A percentile compares a stretch with the other conserved stretches of the same genome.
Evolutionary conservation across 2,888 invertebrate genomes (phyloP).

Genomic region (Maniola hyperantus): DNA sequence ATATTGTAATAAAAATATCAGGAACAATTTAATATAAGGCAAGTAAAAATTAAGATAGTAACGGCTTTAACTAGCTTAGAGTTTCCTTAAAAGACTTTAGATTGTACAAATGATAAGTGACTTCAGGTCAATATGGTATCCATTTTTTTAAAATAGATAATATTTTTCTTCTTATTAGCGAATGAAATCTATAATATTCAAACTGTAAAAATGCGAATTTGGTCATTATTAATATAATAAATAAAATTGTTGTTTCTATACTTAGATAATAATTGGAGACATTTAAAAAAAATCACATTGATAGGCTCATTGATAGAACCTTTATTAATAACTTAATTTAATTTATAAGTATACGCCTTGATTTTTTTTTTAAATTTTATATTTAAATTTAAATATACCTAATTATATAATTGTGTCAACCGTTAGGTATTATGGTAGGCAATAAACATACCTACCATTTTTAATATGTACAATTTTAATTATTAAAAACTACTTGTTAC

Average conservation of each 20-base stretch:
- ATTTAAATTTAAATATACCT: too few species aligned
- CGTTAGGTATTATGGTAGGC: too few species aligned
- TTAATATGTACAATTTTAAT: too few species aligned
- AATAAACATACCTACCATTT: too few species aligned
- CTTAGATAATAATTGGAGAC: too few species aligned
- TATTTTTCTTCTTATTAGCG: slow-evolving; percentile 39
- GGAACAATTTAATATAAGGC: slow-evolving; percentile 44
- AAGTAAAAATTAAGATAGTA: slow-evolving; percentile 65
- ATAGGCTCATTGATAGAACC: too few species aligned
- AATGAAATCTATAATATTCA: slow-evolving; percentile 34
- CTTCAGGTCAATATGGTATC: slow-evolving; percentile 43
- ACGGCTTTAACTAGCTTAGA: slow-evolving; percentile 80
- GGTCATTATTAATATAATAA: slow-evolving; percentile 19
- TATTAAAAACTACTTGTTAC: too few species aligned
- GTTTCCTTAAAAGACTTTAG: slow-evolving; percentile 76
- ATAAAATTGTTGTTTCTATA: neutral
- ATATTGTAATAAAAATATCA: slow-evolving; percentile 28
- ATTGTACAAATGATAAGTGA: slow-evolving; percentile 66
- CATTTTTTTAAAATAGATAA: slow-evolving; percentile 37
- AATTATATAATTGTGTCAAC: too few species aligned
- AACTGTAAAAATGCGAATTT: slow-evolving; percentile 28
- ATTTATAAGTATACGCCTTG: too few species aligned
- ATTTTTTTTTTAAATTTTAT: too few species aligned
- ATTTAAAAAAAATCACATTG: too few species aligned
- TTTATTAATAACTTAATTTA: too few species aligned